Evolutionary conservation across 37 sponge, comb jelly and placozoan species (phyloP).

Genomic region (Bolinopsis microptera): DNA sequence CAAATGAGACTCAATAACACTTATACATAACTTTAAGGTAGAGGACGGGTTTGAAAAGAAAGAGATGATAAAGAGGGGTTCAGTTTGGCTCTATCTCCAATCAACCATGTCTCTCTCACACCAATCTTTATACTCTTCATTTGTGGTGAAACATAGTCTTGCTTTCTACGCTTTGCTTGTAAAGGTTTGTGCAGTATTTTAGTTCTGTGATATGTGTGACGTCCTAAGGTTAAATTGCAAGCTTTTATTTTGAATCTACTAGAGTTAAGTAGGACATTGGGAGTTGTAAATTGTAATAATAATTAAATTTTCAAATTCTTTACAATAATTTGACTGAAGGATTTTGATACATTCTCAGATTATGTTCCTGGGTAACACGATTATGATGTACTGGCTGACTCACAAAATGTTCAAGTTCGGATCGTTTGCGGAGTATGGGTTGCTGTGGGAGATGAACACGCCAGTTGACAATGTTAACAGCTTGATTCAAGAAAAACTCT

Average conservation of each 20-base stretch:
- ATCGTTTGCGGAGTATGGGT: slow-evolving; percentile 55
- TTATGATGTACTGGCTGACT: slow-evolving; percentile 9
- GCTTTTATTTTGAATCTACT: no score
- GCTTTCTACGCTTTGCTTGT: background rate
- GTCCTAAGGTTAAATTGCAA: no score
- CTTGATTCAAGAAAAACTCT: slow-evolving; percentile 33
- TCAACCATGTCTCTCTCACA: background rate
- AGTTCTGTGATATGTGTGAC: no score
- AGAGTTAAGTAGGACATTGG: no score
- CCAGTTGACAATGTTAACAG: slow-evolving; percentile 7
- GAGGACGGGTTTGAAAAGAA: slow-evolving; percentile 53
- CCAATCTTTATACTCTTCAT: background rate
- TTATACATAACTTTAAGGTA: background rate
- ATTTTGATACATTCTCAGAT: no score
- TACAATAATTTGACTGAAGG: no score
- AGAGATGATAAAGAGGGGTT: slow-evolving; percentile 57
- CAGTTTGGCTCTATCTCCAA: slow-evolving; percentile 51
- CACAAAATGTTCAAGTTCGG: slow-evolving; percentile 47
- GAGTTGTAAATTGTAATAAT: no score
- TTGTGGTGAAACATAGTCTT: slow-evolving; percentile 36
- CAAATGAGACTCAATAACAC: no score
- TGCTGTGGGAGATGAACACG: slow-evolving; percentile 36
- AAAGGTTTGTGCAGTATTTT: no score
- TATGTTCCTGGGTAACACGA: background rate
- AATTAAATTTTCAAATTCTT: no score